These are phyloP conservation scores for Cataglyphis cursor DNA, from an alignment of 2,888 invertebrate species.

Conservation along the genomic window DNA sequence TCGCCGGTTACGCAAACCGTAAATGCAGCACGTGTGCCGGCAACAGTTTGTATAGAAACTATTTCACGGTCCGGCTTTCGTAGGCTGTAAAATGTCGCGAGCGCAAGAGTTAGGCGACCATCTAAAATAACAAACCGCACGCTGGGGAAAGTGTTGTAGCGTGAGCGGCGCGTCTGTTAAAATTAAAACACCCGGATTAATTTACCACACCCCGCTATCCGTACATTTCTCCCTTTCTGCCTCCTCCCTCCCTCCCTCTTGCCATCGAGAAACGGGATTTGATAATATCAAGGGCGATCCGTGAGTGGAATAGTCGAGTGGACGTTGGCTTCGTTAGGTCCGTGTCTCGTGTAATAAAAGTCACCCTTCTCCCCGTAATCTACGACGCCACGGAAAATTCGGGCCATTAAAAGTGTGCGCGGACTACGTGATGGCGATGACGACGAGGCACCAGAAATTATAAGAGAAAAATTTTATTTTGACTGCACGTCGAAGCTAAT, in stretches of 20 bases:
- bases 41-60: constrained; percentile 34
- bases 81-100: constrained; percentile 33
- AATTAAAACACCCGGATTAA: constrained; percentile 78
- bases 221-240: not conserved
- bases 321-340: constrained; percentile 44
- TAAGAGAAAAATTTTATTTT: constrained; percentile 24
- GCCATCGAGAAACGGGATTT: constrained; percentile 53
- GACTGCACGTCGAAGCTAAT: not conserved
- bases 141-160: constrained; percentile 54
- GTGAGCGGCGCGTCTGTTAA: constrained; percentile 56
- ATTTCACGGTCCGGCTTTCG: constrained; percentile 19
- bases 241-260: not conserved
- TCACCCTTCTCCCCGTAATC: constrained; percentile 39
- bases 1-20: constrained; percentile 43
- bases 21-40: constrained; percentile 45
- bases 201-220: constrained; percentile 67
- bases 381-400: constrained; percentile 51
- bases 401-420: constrained; percentile 47
- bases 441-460: constrained; percentile 36
- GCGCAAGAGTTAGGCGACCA: constrained; percentile 34
- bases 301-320: constrained; percentile 69
- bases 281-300: constrained; percentile 73
- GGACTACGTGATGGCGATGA: constrained; percentile 43
- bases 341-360: constrained; percentile 51
- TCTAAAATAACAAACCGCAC: constrained; percentile 62